Evolutionary conservation across 2,113 vertebrate genomes (phyloP).

Genomic region (Poecile atricapillus): DNA sequence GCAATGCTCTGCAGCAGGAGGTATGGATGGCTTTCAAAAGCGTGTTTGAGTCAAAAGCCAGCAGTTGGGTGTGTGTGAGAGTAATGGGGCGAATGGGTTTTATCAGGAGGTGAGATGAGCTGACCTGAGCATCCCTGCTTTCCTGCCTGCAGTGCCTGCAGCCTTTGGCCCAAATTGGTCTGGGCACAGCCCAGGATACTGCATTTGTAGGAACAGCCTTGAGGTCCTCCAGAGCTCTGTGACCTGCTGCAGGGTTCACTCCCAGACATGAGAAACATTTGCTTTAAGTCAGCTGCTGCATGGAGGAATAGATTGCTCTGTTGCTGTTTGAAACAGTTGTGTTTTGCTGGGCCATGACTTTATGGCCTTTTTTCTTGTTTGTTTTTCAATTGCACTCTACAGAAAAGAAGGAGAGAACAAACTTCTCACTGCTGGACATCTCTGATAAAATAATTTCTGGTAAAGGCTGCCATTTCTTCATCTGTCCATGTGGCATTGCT

Average conservation of each 20-base stretch:
- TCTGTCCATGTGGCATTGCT: background rate
- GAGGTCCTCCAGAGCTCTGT: background rate
- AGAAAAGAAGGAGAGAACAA: background rate
- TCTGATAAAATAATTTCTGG: background rate
- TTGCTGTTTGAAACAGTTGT: background rate
- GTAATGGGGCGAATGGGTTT: background rate
- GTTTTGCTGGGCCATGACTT: background rate
- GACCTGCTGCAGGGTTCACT: background rate
- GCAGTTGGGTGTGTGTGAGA: background rate
- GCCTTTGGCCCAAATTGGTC: background rate
- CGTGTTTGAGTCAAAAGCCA: background rate
- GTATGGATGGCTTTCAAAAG: constrained; percentile 3
- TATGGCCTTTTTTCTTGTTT: background rate
- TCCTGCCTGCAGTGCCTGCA: fast-evolving
- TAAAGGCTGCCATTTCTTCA: background rate
- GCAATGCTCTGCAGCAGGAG: background rate
- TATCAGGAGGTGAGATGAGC: background rate
- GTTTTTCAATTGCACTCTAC: background rate
- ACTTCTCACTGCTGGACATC: background rate
- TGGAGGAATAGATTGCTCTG: background rate
- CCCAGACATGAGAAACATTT: background rate
- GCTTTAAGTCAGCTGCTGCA: background rate
- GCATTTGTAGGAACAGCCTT: background rate
- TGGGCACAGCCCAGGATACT: background rate
- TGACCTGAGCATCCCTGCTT: background rate